Evolutionary conservation across 2,797 vertebrate species (phyloP).

Genomic region (Lithobates sylvaticus): DNA sequence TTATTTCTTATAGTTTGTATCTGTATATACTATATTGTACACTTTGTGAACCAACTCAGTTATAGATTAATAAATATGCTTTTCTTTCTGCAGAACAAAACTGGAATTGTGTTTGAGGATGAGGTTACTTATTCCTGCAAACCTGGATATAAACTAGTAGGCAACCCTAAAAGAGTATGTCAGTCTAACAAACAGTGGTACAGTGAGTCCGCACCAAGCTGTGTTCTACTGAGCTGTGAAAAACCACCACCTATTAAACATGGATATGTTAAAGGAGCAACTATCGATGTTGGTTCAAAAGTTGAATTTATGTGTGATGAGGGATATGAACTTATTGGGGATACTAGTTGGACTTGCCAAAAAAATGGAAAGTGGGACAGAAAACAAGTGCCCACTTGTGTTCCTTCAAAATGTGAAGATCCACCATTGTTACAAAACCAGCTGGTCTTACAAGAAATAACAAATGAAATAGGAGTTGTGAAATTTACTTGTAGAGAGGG

Average conservation of each 20-base stretch:
- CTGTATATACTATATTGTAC: too few relatives aligned
- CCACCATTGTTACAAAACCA: conserved; percentile 90
- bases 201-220: conserved; percentile 83
- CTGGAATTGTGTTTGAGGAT: conserved; percentile 84
- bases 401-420: conserved; percentile 90
- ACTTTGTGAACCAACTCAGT: too few relatives aligned
- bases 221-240: conserved; percentile 87
- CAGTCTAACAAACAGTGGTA: conserved; percentile 95
- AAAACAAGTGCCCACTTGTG: conserved; percentile 81
- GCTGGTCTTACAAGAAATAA: conserved; percentile 83
- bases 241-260: conserved; percentile 84
- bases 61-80: not conserved
- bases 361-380: conserved; percentile 92
- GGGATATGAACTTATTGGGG: conserved; percentile 90
- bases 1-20: too few relatives aligned
- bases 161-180: conserved; percentile 84
- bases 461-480: conserved; percentile 83
- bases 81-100: conserved; percentile 75
- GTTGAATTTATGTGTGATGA: conserved; percentile 90
- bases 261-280: conserved; percentile 82
- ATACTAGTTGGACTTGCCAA: conserved; percentile 89
- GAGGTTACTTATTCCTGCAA: conserved; percentile 86
- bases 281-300: conserved; percentile 87
- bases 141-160: conserved; percentile 83
- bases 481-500: conserved; percentile 91